These are phyloP conservation scores for Melanotaenia pygmaea DNA, from an alignment of 2,797 vertebrate genomes.

Conservation along the genomic window DNA sequence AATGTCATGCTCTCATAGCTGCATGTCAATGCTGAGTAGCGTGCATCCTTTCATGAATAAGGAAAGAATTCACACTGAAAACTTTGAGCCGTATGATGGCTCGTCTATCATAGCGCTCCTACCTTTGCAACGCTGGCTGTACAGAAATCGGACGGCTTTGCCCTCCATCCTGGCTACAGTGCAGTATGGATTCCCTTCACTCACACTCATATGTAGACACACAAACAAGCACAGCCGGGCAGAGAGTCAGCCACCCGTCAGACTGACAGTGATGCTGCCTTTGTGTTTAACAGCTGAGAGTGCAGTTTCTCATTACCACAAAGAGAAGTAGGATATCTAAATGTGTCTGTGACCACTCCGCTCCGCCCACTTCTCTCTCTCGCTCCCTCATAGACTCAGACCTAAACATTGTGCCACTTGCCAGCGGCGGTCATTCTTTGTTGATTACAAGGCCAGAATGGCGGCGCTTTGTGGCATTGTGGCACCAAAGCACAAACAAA, in stretches of 20 bases:
- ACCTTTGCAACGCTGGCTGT: constrained; percentile 80
- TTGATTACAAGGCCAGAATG: constrained; percentile 52
- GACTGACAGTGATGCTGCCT: constrained; percentile 59
- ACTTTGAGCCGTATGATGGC: not conserved
- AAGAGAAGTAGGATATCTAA: constrained; percentile 82
- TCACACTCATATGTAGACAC: constrained; percentile 24
- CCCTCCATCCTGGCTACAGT: constrained; percentile 68
- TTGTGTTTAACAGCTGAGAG: constrained; percentile 81
- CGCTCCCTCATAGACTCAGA: constrained; percentile 48
- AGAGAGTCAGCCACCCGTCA: constrained; percentile 38
- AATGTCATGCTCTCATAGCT: constrained; percentile 67
- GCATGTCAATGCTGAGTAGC: constrained; percentile 50
- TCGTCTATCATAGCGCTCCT: constrained; percentile 36
- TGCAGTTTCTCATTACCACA: constrained; percentile 79
- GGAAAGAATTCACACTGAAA: constrained; percentile 30
- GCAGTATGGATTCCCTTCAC: constrained; percentile 10
- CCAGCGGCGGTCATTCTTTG: constrained; percentile 37
- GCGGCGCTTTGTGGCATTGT: constrained; percentile 22
- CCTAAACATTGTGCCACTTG: constrained; percentile 42
- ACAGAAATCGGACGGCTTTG: constrained; percentile 76
- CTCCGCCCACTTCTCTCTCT: constrained; percentile 45
- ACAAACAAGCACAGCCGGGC: constrained; percentile 25
- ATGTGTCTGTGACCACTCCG: constrained; percentile 51
- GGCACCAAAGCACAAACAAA: constrained; percentile 23
- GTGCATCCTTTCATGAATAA: constrained; percentile 33